phyloP scores from a whole-genome alignment of 2,113 vertebrate genomes.

The Cephalopterus ornatus region DNA sequence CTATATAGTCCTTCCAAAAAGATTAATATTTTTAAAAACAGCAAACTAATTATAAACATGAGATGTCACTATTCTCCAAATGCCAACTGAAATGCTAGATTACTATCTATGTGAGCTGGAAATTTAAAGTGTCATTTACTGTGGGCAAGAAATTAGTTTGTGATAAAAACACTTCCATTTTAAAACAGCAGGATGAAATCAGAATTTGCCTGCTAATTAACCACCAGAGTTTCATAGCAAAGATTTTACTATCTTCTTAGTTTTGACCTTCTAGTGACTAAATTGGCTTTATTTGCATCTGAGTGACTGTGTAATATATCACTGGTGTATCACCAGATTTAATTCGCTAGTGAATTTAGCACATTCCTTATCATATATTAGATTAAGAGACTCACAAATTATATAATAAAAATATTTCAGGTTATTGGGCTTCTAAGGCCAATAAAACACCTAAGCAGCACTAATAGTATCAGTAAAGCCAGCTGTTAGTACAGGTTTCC shows the following conservation, averaged over 20 bases:
- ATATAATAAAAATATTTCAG: neutral
- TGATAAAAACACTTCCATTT: constrained; percentile 30
- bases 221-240: neutral
- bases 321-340: neutral
- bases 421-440: neutral
- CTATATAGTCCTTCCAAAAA: neutral
- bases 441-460: neutral
- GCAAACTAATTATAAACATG: constrained; percentile 12
- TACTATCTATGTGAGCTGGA: neutral
- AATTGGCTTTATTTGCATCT: neutral
- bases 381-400: neutral
- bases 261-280: constrained; percentile 7
- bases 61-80: constrained; percentile 20
- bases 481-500: neutral
- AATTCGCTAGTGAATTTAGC: neutral
- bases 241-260: neutral
- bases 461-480: neutral
- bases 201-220: constrained; percentile 37
- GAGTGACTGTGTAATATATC: neutral
- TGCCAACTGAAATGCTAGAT: constrained; percentile 39
- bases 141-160: constrained; percentile 18
- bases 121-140: constrained; percentile 48
- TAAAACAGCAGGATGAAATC: constrained; percentile 21
- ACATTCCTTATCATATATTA: neutral
- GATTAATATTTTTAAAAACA: constrained; percentile 22